These are phyloP conservation scores for Pseudopipra pipra DNA, from an alignment of 2,113 vertebrate species.

Conservation along the genomic window DNA sequence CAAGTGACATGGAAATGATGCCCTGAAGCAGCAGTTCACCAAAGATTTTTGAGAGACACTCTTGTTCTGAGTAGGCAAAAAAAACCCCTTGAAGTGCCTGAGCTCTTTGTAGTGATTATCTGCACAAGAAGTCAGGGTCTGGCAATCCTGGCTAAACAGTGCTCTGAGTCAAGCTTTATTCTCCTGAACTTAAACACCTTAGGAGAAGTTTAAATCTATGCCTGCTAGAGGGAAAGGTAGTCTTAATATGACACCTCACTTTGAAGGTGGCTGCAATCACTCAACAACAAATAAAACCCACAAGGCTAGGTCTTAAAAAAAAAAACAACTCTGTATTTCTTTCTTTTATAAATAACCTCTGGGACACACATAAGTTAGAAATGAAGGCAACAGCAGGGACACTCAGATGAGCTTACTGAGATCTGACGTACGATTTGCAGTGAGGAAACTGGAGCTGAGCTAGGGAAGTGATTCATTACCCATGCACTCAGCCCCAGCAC, in stretches of 20 bases:
- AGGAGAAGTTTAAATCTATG: background rate
- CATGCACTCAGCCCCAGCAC: background rate
- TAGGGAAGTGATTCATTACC: conserved; percentile 43
- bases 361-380: background rate
- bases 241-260: background rate
- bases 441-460: background rate
- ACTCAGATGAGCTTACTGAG: background rate
- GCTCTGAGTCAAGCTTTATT: background rate
- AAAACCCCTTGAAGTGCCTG: too few relatives aligned
- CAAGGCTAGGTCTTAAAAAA: background rate
- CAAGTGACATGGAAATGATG: background rate
- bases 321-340: background rate
- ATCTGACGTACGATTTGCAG: background rate
- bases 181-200: background rate
- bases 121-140: background rate
- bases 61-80: background rate
- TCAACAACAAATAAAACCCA: background rate
- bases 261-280: background rate
- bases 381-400: background rate
- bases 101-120: background rate
- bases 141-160: background rate
- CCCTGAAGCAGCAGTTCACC: background rate
- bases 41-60: background rate
- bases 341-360: background rate
- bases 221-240: accelerated